Evolutionary conservation across 2,888 invertebrate species (phyloP), one percentile per base, ranked within the genome.

Genomic region (Caenorhabditis sp.): DNA sequence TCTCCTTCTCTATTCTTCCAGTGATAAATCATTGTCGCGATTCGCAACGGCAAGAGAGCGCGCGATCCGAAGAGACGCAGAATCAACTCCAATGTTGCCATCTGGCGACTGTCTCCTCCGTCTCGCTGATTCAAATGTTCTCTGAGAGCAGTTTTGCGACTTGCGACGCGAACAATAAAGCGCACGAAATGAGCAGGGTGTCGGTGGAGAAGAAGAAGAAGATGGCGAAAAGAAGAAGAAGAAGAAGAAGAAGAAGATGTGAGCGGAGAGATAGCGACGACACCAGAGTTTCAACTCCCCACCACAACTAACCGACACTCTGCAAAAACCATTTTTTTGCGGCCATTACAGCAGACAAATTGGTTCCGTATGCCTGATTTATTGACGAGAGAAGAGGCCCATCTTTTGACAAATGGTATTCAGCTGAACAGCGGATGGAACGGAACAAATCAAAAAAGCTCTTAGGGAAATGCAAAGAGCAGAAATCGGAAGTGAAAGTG

Each of bases 11-110:
- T 40, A 9, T 9, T 47, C 47, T 62, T 72, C 67, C 61, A 76
- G 76, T 76, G 76, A 76, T 76, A 76, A 76, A 76, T 76, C 76
- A 76, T 76, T 76, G 64, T 61, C 53, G 53, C 24, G 40, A 53
- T 55, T 65, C 64, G 32, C 4, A 15, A 24, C 20, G 37, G 2
- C n/a, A 32, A 64, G 44, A 76, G 53, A 76, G 76, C 40, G 18
- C 18, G 1, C 20, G 28, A 37, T 51, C 32, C 40, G 44, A 8
- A 22, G 60, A 76, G 76, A 51, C 22, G 37, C 58, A 58, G 65
- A 35, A 11, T 65, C n/a, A n/a, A 64, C 56, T 58, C 65, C 58
- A 76, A 76, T 76, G 67, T 76, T 76, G 76, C 76, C 76, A 76
- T 76, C 76, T 67, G 76, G 76, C 67, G 32, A 35, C 60, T 1